Conservation (phyloP, 2,888 invertebrate species). For the Ennomos erosarius region DNA sequence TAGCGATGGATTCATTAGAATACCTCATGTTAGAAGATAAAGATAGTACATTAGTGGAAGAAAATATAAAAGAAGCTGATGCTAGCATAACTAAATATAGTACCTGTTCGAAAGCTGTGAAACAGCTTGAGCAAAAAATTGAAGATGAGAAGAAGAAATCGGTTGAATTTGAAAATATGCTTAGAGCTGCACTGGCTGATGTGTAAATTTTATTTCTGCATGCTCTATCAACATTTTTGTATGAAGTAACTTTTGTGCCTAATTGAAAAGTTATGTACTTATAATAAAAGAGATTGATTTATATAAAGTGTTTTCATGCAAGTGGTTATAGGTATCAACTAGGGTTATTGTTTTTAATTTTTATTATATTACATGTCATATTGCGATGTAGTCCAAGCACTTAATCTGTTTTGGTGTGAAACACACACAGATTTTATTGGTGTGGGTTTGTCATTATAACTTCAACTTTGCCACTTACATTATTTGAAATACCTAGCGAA, state of each 20-base stretch:
- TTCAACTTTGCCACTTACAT: too few species aligned
- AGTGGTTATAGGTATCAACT: too few species aligned
- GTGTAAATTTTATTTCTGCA: constrained; percentile 37
- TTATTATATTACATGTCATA: too few species aligned
- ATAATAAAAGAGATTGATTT: constrained; percentile 44
- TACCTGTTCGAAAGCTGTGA: constrained; percentile 67
- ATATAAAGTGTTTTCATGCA: neutral
- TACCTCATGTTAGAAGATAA: constrained; percentile 74
- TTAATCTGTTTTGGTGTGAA: too few species aligned
- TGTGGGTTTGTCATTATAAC: too few species aligned
- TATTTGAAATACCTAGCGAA: too few species aligned
- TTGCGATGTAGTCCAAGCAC: too few species aligned
- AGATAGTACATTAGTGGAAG: constrained; percentile 67
- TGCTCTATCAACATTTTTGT: constrained; percentile 40
- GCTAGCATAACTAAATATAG: constrained; percentile 63
- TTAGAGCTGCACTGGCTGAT: constrained; percentile 74
- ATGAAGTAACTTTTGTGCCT: constrained; percentile 39
- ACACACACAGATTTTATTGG: too few species aligned
- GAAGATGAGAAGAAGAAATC: constrained; percentile 76
- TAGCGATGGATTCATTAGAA: constrained; percentile 66
- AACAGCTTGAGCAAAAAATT: constrained; percentile 77
- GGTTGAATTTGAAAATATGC: constrained; percentile 74
- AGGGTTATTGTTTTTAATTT: too few species aligned
- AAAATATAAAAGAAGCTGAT: constrained; percentile 65
- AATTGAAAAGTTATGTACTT: constrained; percentile 17